Conservation (phyloP, 2,797 vertebrate species). For the Cheracebus regulus region DNA sequence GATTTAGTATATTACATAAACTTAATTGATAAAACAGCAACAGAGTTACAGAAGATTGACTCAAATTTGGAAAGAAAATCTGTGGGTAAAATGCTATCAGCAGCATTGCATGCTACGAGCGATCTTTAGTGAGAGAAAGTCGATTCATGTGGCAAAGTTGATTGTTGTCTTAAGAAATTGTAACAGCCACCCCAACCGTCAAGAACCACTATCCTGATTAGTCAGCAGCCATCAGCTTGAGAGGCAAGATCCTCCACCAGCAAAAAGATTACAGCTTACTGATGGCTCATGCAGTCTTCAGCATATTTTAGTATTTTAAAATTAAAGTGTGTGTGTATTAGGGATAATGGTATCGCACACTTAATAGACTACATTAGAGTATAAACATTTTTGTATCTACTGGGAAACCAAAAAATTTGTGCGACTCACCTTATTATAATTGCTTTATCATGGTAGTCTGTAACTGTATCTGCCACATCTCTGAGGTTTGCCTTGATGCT, state of each 20-base stretch:
- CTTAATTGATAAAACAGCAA: neutral
- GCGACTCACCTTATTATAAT: neutral
- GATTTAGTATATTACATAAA: neutral
- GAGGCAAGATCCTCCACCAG: neutral
- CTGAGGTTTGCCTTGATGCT: neutral
- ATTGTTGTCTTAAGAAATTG: neutral
- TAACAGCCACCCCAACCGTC: neutral
- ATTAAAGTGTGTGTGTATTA: neutral
- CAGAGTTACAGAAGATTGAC: neutral
- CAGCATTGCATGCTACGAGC: neutral
- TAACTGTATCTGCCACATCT: neutral
- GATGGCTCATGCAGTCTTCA: neutral
- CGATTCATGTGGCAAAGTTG: accelerated
- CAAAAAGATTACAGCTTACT: neutral
- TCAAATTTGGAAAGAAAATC: neutral
- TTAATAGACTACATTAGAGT: neutral
- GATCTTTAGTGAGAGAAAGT: neutral
- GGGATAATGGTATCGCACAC: neutral
- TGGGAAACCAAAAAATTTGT: neutral
- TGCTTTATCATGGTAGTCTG: neutral
- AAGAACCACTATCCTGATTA: neutral
- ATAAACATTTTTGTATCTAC: neutral
- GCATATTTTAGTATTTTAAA: neutral
- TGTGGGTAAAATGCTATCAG: neutral
- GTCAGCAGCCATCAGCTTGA: neutral